A percentile compares a stretch with the other conserved stretches of the same genome.
Evolutionary conservation across 2,113 vertebrate species (phyloP).

Genomic region (Perca fluviatilis): DNA sequence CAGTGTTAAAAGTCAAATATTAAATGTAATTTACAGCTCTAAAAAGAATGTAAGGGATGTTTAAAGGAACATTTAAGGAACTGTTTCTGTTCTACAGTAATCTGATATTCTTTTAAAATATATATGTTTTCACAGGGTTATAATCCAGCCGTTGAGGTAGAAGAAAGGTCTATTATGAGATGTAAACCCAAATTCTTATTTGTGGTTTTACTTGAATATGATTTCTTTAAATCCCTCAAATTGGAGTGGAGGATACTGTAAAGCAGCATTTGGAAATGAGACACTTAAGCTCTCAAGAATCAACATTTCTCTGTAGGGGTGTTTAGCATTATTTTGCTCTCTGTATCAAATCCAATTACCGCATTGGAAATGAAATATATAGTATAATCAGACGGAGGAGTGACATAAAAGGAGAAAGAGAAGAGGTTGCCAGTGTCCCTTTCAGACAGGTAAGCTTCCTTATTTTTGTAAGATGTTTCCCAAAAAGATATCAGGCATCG

Average conservation of each 20-base stretch:
- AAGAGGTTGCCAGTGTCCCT: background rate
- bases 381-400: constrained; percentile 4
- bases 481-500: constrained; percentile 7
- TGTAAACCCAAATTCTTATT: constrained; percentile 10
- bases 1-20: background rate
- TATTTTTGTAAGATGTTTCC: background rate
- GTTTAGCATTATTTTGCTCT: constrained; percentile 12
- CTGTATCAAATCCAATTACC: constrained; percentile 50
- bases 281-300: constrained; percentile 36
- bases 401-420: background rate
- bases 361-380: constrained; percentile 7
- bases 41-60: background rate
- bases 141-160: background rate
- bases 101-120: constrained; percentile 1
- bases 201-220: background rate
- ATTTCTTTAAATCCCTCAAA: constrained; percentile 21
- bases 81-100: background rate
- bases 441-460: background rate
- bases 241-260: background rate
- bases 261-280: constrained; percentile 28
- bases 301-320: constrained; percentile 6
- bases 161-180: background rate
- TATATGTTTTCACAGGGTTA: constrained; percentile 3
- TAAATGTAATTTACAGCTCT: background rate
- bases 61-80: background rate